phyloP scores from a whole-genome alignment of 1,140 invertebrate species.

The Zaprionus vittiger region DNA sequence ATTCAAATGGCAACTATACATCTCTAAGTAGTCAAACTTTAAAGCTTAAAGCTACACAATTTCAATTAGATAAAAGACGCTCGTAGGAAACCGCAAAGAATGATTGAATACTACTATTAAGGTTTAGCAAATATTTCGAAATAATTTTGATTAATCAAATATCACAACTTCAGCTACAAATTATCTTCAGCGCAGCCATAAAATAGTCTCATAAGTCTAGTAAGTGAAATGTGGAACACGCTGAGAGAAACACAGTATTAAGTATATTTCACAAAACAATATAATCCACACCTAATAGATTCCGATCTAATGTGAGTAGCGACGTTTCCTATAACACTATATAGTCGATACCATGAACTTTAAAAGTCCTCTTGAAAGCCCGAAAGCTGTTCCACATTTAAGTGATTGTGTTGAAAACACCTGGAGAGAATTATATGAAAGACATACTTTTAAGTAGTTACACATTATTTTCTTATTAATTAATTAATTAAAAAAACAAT shows the following conservation, averaged over 20 bases:
- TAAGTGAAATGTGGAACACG: conserved; percentile 54
- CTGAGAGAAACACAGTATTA: conserved; percentile 63
- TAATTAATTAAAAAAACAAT: conserved; percentile 46
- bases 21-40: conserved; percentile 57
- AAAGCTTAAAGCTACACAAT: conserved; percentile 41
- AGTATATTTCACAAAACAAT: conserved; percentile 31
- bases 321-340: conserved; percentile 33
- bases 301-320: conserved; percentile 6
- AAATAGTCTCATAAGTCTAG: conserved; percentile 52
- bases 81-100: conserved; percentile 40
- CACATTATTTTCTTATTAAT: conserved; percentile 55
- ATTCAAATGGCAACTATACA: conserved; percentile 30
- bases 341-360: conserved; percentile 43
- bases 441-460: conserved; percentile 66
- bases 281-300: not conserved
- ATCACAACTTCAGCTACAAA: conserved; percentile 16
- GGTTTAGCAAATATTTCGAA: conserved; percentile 35
- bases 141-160: conserved; percentile 34
- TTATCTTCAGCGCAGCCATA: conserved; percentile 60
- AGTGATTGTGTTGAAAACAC: conserved; percentile 82
- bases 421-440: conserved; percentile 77
- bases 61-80: conserved; percentile 52
- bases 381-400: conserved; percentile 66
- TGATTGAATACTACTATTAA: conserved; percentile 21
- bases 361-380: conserved; percentile 47